Base-by-base conservation (phyloP, 1,140 invertebrate species). In the Caenorhabditis inopinata region DNA sequence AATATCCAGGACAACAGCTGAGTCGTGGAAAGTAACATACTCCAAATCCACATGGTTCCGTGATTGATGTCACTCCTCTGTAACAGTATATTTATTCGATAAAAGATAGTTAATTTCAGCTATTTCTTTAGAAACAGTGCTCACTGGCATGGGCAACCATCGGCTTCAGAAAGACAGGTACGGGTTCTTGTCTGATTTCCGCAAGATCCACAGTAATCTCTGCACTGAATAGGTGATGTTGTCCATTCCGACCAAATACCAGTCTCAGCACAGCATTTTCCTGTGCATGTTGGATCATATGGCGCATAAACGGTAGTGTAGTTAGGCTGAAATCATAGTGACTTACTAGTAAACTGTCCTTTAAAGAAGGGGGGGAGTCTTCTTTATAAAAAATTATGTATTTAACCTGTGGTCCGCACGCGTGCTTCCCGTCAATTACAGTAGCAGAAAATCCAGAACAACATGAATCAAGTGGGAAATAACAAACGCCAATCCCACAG, bases 221-320 rank as follows among this genome's bases (percentile, higher is more conserved):
- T 2, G 45, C 48, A 62, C 25, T 49, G 42, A 21, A 68, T 25
- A 4, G 45, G 46, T 12, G 42, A 38, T 4, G 11, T 4, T 6
- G 58, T 46, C 76, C 76, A 82, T 47, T 82, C 81, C 0, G 53
- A 74, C 81, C 81, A 82, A n/a, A 77, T 79, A 21, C 81, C 81
- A 18, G 32, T 47, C 16, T 51, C 48, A 27, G 42, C 18, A 29
- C 76, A 78, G 38, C 76, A 78, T 1, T n/a, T 45, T 23, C 9
- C 5, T 25, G 32, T 23, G 21, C 76, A 78, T 27, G 49, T 78
- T 14, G 42, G 42, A n/a, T 78, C 76, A 27, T 78, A 78, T 11
- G 76, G 76, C 16, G 51, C 76, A 23, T 45, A 62, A 5, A 38
- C 16, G 1, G 76, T 78, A 14, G 32, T 78, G 38, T 78, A 82